A percentile compares a stretch with the other conserved stretches of the same genome.
Evolutionary conservation across 2,797 vertebrate genomes (phyloP).

Genomic region (Lepilemur ruficaudatus): DNA sequence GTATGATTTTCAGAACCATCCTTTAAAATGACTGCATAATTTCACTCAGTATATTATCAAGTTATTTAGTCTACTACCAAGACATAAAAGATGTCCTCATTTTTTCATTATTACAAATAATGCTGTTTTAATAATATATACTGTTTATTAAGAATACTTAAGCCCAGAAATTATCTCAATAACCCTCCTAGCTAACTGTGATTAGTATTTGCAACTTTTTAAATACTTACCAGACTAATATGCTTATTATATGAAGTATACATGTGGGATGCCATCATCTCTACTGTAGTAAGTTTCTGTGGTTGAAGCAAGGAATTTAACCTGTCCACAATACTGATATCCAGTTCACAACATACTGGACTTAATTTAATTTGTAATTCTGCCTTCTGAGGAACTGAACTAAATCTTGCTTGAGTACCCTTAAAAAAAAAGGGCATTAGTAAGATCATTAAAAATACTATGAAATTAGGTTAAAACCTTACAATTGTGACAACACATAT

Average conservation of each 20-base stretch:
- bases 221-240: slow-evolving; percentile 92
- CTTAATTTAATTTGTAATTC: slow-evolving; percentile 94
- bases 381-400: slow-evolving; percentile 94
- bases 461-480: background rate
- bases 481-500: background rate
- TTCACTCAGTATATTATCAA: background rate
- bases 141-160: background rate
- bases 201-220: background rate
- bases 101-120: slow-evolving; percentile 48
- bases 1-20: background rate
- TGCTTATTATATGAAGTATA: slow-evolving; percentile 98
- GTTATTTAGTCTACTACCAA: background rate
- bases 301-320: slow-evolving; percentile 97
- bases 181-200: background rate
- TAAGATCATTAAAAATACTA: slow-evolving; percentile 26
- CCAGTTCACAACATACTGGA: slow-evolving; percentile 91
- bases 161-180: slow-evolving; percentile 10
- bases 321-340: slow-evolving; percentile 98
- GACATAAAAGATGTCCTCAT: background rate
- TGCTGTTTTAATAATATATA: background rate
- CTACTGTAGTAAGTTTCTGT: slow-evolving; percentile 94
- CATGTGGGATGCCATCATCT: slow-evolving; percentile 99
- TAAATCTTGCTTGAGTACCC: slow-evolving; percentile 95
- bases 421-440: slow-evolving; percentile 73
- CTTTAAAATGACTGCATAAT: background rate